phyloP scores from a whole-genome alignment of 2,888 invertebrate species.

The Nezara viridula region DNA sequence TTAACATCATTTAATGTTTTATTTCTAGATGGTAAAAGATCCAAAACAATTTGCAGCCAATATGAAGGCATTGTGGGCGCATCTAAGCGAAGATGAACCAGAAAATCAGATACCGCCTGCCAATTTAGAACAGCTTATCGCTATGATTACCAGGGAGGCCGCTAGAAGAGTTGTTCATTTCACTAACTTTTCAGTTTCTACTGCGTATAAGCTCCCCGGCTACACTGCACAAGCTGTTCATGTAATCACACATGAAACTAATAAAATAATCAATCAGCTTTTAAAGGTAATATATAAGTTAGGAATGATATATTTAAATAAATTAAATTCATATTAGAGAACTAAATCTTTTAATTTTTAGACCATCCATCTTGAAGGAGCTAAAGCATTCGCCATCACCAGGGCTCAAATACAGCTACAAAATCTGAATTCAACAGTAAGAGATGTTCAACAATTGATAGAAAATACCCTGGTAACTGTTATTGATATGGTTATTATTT shows the following conservation, averaged over 20 bases:
- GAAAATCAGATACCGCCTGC: conserved; percentile 87
- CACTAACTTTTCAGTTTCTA: conserved; percentile 78
- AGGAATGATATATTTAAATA: background rate
- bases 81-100: conserved; percentile 82
- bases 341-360: conserved; percentile 67
- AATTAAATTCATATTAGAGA: conserved; percentile 18
- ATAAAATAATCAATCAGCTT: conserved; percentile 62
- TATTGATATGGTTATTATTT: background rate
- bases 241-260: conserved; percentile 61
- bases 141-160: conserved; percentile 82
- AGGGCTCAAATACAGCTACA: conserved; percentile 71
- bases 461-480: conserved; percentile 52
- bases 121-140: conserved; percentile 83
- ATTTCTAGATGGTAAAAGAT: conserved; percentile 80
- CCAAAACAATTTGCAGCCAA: conserved; percentile 81
- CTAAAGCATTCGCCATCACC: conserved; percentile 71
- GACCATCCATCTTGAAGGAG: conserved; percentile 76
- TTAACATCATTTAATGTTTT: background rate
- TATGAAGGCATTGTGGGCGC: conserved; percentile 79
- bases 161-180: conserved; percentile 84
- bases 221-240: conserved; percentile 65
- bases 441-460: conserved; percentile 50
- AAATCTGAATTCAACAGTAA: conserved; percentile 43
- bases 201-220: conserved; percentile 74
- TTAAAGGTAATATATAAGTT: conserved; percentile 62